Evolutionary conservation across 2,888 invertebrate species (phyloP), one percentile per base, ranked within the genome.

Genomic region (Drosophila paranaensis): DNA sequence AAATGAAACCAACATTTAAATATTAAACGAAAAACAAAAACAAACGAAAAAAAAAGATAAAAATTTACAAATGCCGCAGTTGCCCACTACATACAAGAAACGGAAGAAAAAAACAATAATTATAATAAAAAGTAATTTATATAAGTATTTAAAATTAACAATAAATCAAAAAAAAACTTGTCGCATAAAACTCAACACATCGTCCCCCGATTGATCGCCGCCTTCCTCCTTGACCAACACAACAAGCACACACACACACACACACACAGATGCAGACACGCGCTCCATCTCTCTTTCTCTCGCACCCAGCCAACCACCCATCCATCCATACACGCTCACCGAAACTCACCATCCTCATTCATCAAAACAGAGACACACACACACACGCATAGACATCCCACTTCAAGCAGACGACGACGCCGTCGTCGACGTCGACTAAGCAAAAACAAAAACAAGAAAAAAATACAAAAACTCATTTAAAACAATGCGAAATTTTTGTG

Each of bases 31-130:
- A 43, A 35, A 54, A 54, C n/a, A 37, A 58, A 45, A 25, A 13
- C 27, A 46, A 57, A 35, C 6, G 39, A 27, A 27, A 54, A 55
- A 30, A 46, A 58, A 58, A 39, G 58, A 76, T 30, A 75, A 77
- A 70, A 88, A 76, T 87, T 82, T 89, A 89, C 89, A 86, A 88
- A 86, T 86, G 89, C 89, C 87, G 82, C 86, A 89, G 90, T 88
- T 88, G 87, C 83, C 89, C 88, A 82, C 82, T 77, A 77, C 78
- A 86, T 73, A 75, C 73, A 83, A 79, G 71, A 74, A 75, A 77
- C 60, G 63, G 63, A 85, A 69, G 74, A 79, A 65, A 73, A 70
- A 82, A 89, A 89, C 84, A 89, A 89, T 89, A 85, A 89, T 85
- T 84, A 85, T 85, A 87, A 89, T 84, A 84, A 84, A 80, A 80